phyloP scores from a whole-genome alignment of 2,888 invertebrate genomes.

The Cheiracanthium punctorium region DNA sequence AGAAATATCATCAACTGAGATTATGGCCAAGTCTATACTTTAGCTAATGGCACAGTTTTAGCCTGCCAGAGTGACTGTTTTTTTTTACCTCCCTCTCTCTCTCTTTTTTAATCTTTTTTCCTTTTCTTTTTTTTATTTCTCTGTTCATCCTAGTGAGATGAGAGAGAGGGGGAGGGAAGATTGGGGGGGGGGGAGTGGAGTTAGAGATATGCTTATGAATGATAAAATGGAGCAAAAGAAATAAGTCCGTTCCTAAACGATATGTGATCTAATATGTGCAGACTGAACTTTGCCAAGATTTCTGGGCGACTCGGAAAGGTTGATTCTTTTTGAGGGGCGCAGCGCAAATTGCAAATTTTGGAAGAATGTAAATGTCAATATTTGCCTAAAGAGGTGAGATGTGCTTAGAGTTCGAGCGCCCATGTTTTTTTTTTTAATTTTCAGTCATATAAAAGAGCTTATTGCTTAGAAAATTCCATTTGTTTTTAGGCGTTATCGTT shows the following conservation, averaged over 20 bases:
- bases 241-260: conserved; percentile 41
- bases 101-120: neutral
- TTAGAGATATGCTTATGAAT: conserved; percentile 66
- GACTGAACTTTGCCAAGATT: conserved; percentile 21
- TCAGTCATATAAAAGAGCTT: no score
- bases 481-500: no score
- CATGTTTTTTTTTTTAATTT: no score
- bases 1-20: conserved; percentile 60
- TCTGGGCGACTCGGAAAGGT: conserved; percentile 11
- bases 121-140: no score
- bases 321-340: no score
- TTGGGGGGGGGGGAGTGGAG: no score
- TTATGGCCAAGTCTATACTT: conserved; percentile 52
- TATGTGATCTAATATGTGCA: conserved; percentile 56
- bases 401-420: no score
- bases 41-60: conserved; percentile 45
- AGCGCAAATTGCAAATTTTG: no score
- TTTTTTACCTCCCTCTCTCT: conserved; percentile 19
- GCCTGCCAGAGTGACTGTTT: conserved; percentile 12
- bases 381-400: no score
- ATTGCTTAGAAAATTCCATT: no score
- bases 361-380: no score
- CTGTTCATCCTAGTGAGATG: neutral
- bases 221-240: conserved; percentile 42
- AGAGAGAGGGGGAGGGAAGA: neutral